Evolutionary conservation across 2,888 invertebrate species (phyloP), one percentile per base, ranked within the genome.

Genomic region (Hyposoter didymator): DNA sequence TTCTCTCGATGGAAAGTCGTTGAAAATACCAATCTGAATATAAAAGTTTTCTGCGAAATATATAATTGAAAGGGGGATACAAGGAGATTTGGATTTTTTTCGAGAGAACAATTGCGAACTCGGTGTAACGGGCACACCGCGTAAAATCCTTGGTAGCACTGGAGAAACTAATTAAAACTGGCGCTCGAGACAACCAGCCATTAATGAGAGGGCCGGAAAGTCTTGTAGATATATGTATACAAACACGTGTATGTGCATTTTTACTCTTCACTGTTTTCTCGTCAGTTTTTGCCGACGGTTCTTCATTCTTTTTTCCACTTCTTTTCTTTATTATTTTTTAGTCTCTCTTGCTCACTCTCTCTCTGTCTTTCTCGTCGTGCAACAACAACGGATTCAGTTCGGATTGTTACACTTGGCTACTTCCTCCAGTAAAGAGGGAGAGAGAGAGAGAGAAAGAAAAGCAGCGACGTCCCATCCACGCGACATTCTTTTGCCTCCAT

Each of bases 81-180:
- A 79, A 79, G n/a, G 72, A 73, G 73, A 72, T 79, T 79, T 79
- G 39, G 72, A 49, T 49, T 72, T 80, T 39, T 59, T n/a, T 52
- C 35, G 79, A 76, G 72, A 66, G 66, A 82, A 85, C 75, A 85
- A 85, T 84, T 75, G 32, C 47, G 55, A 84, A 84, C 70, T 75
- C 73, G 52, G 52, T 39, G 73, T 59, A 74, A 78, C 72, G 28
- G 66, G 39, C 19, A 72, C 64, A 59, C 72, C 72, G 82, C 72
- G 64, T 79, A 83, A 85, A 85, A 85, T 83, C 79, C 82, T 74
- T 55, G 52, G 75, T 43, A 66, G 82, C 70, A 78, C 76, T 67
- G 64, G 64, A 78, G 85, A 85, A 85, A 85, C 85, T 85, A 85
- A 85, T 85, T 85, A 85, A 85, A 85, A 85, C 79, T 80, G 82